Base-by-base conservation (phyloP, 1,140 invertebrate species). In the Zaprionus ghesquierei region DNA sequence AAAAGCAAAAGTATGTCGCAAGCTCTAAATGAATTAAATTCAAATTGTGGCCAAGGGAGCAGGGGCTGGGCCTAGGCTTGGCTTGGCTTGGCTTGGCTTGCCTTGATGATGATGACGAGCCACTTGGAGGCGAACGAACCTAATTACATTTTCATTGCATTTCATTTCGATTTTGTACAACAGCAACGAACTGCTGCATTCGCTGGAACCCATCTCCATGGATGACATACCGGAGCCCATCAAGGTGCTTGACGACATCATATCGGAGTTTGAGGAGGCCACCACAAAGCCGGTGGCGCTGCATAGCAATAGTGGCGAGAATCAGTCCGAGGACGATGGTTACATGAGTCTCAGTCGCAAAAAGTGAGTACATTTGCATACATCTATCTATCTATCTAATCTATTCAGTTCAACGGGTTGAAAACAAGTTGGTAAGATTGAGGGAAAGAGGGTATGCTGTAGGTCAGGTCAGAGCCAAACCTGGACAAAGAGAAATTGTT, bases 261-360 rank as follows among this genome's bases (percentile, higher is more conserved):
- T 97, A 92, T 97, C 96, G 74, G 96, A 97, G 93, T 97, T 97
- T 93, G 96, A 97, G 94, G 96, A 97, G 74, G 89, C 93, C 71
- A 92, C 93, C 77, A 92, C 92, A 68, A 93, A 92, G 62, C 92
- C 93, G 53, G 91, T 85, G 53, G 77, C 84, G 27, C 69, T 89
- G 73, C 77, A 89, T 78, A 53, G 80, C 66, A 90, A 89, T 95
- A 87, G 95, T 94, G 80, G 94, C 95, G 93, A 95, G 95, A 95
- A 96, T 92, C 96, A 96, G 91, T 96, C 96, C 38, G 96, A 97
- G 92, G 96, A 97, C 94, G 96, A 97, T 94, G 96, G 96, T 92
- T 97, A 97, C 92, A 96, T 97, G 96, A 96, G 96, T 92, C 96
- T 97, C 94, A 97, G 96, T 94, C 96, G 96, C 74, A 94, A 96